Evolutionary conservation across 2,113 vertebrate genomes (phyloP).

Genomic region (Lamprotornis superbus): DNA sequence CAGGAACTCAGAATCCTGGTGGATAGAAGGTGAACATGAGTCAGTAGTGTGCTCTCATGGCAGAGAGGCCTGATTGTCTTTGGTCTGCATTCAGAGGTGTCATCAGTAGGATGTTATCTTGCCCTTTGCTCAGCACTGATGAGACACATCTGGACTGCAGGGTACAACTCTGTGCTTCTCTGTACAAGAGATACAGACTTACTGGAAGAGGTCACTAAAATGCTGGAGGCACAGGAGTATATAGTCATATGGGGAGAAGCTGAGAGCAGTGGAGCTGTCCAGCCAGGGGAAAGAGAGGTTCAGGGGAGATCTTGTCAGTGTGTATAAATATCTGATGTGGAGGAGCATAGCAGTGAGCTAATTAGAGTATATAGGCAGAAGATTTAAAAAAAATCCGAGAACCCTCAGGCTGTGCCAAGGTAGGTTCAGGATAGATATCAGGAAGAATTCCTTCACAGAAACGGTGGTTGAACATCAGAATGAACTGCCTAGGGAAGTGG

Average conservation of each 20-base stretch:
- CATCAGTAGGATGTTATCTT: not conserved
- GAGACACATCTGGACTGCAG: not conserved
- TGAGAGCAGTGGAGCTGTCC: not conserved
- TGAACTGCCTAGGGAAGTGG: no score
- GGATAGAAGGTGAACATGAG: accelerated
- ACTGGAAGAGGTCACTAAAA: not conserved
- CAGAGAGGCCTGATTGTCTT: not conserved
- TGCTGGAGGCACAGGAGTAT: not conserved
- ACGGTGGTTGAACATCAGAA: not conserved
- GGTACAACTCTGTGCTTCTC: no score
- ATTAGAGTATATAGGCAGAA: not conserved
- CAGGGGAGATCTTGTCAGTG: not conserved
- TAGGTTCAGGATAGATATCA: not conserved
- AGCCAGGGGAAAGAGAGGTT: not conserved
- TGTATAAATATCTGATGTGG: not conserved
- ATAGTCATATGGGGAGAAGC: not conserved
- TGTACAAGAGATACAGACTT: accelerated
- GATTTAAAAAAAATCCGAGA: not conserved
- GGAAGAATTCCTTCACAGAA: not conserved
- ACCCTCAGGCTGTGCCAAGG: not conserved
- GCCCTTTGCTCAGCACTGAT: not conserved
- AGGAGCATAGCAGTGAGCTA: not conserved
- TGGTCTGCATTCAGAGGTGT: not conserved
- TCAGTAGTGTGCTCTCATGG: accelerated
- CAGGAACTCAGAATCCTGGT: not conserved